Evolutionary conservation across 1,140 invertebrate genomes (phyloP), one percentile per base, ranked within the genome.

Genomic region (Druon quercuslanigerum): DNA sequence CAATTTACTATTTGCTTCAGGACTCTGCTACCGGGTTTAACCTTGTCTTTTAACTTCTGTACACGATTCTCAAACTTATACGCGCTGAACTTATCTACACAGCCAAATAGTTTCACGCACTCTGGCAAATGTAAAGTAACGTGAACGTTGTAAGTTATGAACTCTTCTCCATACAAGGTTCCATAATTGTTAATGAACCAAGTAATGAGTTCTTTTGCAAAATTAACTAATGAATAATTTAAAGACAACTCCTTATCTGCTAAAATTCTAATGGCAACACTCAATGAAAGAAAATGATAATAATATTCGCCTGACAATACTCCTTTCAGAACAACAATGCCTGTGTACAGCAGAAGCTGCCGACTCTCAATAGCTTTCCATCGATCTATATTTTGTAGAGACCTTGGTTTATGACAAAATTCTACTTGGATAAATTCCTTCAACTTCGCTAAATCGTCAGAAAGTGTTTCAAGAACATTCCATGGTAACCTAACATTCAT

Each of bases 321-420:
- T n/a, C n/a, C n/a, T n/a, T n/a, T n/a, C n/a, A n/a, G n/a, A n/a
- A n/a, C n/a, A n/a, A n/a, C n/a, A n/a, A n/a, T 51, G 11, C 72
- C 51, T 1, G 19, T 56, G 11, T 56, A 56, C 20, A 25, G n/a
- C 17, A 74, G 40, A 33, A 74, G 33, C 46, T 66, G 56, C 6
- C 56, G 14, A n/a, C 9, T 8, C n/a, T 74, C 73, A 16, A 56
- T 74, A 11, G 73, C 73, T 74, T 74, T 74, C 73, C 56, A 74
- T 54, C 73, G n/a, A 16, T 66, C 40, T 16, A 66, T 17, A 16
- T 74, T n/a, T 33, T 46, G 19, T 0, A 74, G 2, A 25, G 25
- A 50, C 56, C 56, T 74, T 66, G 73, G 73, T 46, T 54, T 74
- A 6, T 56, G 52, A 20, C 46, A 54, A 51, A 74, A 74, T 16